A percentile compares a stretch with the other conserved stretches of the same genome.
Evolutionary conservation across 2,113 vertebrate species (phyloP).

Genomic region (Triplophysa siluroides): DNA sequence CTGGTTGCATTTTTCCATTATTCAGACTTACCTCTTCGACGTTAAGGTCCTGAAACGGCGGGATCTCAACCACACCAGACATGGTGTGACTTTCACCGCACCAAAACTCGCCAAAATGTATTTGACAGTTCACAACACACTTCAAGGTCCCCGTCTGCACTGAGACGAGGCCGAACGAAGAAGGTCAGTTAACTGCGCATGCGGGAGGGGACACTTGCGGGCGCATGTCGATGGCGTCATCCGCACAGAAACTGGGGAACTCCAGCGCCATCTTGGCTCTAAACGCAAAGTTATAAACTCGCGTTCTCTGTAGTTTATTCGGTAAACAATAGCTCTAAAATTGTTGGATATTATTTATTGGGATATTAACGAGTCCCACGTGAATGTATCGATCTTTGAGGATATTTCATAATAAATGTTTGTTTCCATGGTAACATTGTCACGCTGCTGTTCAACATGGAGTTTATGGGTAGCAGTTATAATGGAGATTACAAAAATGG

Average conservation of each 20-base stretch:
- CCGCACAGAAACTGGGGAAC: not conserved
- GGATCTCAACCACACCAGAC: slow-evolving; percentile 77
- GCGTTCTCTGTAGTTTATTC: not conserved
- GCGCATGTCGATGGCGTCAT: slow-evolving; percentile 60
- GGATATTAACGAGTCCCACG: no score
- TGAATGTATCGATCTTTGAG: no score
- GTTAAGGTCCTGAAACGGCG: slow-evolving; percentile 82
- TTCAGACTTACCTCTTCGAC: slow-evolving; percentile 84
- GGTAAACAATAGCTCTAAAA: not conserved
- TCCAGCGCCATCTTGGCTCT: not conserved
- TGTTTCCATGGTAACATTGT: slow-evolving; percentile 61
- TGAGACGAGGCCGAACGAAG: slow-evolving; percentile 59
- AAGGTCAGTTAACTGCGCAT: slow-evolving; percentile 72
- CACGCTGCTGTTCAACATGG: slow-evolving; percentile 62
- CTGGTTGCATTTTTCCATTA: not conserved
- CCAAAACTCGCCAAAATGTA: slow-evolving; percentile 24
- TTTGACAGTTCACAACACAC: slow-evolving; percentile 44
- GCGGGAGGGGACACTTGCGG: slow-evolving; percentile 24
- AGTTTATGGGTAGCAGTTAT: slow-evolving; percentile 78
- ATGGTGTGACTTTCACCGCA: slow-evolving; percentile 65
- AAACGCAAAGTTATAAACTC: not conserved
- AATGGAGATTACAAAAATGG: slow-evolving; percentile 70
- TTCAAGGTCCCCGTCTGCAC: slow-evolving; percentile 64
- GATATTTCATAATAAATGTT: not conserved
- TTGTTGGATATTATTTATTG: not conserved